These are phyloP conservation scores for Erethizon dorsatum DNA, from an alignment of 2,797 vertebrate species.

Conservation along the genomic window DNA sequence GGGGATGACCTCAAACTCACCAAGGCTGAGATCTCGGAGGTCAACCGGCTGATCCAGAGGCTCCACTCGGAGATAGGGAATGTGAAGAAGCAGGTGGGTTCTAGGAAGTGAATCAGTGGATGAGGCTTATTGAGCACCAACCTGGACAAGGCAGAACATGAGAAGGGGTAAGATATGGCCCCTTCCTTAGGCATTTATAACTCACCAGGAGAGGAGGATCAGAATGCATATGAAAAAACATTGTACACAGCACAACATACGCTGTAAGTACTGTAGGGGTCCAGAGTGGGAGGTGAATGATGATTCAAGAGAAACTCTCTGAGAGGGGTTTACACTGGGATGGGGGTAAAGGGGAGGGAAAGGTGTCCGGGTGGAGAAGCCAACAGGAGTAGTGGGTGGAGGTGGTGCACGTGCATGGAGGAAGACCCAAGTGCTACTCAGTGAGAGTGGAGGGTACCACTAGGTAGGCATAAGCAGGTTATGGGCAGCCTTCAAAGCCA, in stretches of 20 bases:
- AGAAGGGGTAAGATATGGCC: background rate
- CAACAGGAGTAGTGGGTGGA: background rate
- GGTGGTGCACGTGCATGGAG: accelerated
- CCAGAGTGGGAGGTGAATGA: background rate
- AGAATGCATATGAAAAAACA: background rate
- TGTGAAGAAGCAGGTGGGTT: constrained; percentile 93
- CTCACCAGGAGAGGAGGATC: background rate
- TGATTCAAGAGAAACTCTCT: background rate
- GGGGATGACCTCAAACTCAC: constrained; percentile 91
- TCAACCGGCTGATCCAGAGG: constrained; percentile 95
- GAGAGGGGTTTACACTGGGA: background rate
- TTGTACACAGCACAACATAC: background rate
- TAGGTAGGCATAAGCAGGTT: background rate
- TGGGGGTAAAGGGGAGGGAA: background rate
- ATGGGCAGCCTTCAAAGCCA: background rate
- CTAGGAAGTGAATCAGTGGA: background rate
- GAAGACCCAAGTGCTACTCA: background rate
- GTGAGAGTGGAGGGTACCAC: background rate
- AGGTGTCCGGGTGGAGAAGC: background rate
- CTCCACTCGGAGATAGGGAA: constrained; percentile 93
- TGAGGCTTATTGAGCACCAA: background rate
- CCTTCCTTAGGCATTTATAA: background rate
- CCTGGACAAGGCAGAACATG: background rate
- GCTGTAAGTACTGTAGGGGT: background rate
- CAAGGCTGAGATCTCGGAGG: constrained; percentile 94